A percentile compares a stretch with the other conserved stretches of the same genome.
These are phyloP conservation scores for Ahaetulla prasina DNA, from an alignment of 2,113 vertebrate genomes.

Conservation along the genomic window DNA sequence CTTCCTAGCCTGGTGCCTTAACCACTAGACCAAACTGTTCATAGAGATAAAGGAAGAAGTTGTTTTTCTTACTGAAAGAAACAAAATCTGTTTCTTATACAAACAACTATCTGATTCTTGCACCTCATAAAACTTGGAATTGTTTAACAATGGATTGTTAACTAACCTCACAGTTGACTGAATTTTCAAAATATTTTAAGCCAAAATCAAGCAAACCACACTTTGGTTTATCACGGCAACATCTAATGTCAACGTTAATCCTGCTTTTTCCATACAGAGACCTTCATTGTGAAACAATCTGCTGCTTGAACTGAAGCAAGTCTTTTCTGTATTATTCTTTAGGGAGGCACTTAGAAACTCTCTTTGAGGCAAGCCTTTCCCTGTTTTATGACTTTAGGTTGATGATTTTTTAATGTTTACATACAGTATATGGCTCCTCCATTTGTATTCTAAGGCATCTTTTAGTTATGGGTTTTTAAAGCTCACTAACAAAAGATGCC, in stretches of 20 bases:
- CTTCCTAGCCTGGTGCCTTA: background rate
- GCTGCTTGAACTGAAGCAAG: background rate
- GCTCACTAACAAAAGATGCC: background rate
- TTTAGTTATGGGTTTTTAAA: background rate
- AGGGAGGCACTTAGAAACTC: background rate
- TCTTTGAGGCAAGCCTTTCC: background rate
- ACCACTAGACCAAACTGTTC: background rate
- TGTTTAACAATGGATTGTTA: background rate
- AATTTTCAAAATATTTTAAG: background rate
- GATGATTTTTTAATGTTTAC: background rate
- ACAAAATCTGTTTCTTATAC: no score
- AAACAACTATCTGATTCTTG: background rate
- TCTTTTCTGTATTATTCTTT: background rate
- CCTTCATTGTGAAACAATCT: background rate
- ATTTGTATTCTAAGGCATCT: background rate
- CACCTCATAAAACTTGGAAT: background rate
- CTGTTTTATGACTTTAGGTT: background rate
- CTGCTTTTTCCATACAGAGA: background rate
- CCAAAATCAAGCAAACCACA: background rate
- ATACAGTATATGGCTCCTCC: background rate
- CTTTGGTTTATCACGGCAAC: background rate
- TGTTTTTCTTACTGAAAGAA: background rate
- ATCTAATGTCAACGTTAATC: background rate
- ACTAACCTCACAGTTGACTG: background rate
- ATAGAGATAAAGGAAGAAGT: background rate